Evolutionary conservation across 2,113 vertebrate species (phyloP), one percentile per base, ranked within the genome.

Genomic region (Anser cygnoides): DNA sequence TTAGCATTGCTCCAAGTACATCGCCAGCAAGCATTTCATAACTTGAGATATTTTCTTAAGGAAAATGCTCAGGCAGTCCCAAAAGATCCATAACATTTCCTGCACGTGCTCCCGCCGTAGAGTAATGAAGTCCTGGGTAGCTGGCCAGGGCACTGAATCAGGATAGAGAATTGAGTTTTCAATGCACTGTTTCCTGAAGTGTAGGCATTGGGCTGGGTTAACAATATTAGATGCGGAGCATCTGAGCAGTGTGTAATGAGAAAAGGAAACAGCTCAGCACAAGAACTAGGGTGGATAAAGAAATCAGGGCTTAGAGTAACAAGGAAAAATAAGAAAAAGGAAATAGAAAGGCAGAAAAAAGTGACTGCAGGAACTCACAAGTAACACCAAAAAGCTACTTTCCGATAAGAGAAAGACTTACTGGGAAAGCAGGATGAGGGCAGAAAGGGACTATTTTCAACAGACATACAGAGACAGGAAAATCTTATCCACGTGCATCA

Each of bases 191-290:
- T 96, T 95, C 95, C 92, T 88, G 86, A 17, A 41, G 65, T 0
- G 3, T 62, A 86, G 87, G 90, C 84, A 71, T 5, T 19, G 66
- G 57, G 88, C 87, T 91, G 93, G 66, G 86, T 86, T 86, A 84
- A 95, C 86, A 91, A 43, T 66, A 61, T n/a, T 44, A 54, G 66
- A 52, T 33, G 71, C 71, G 65, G 80, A 90, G 87, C 80, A 89
- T 87, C 57, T 66, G 87, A 83, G 75, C 39, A 41, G 89, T 28
- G 71, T 21, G 68, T 91, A 95, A 95, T 89, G 93, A 61, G 92
- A 93, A 96, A 63, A 93, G 95, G 86, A 96, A 93, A 92, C 76
- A 68, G 85, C 86, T 95, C 96, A 95, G 91, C 95, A 92, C 83
- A 58, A 93, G 92, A 58, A 89, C 15, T 25, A 43, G 89, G 57